phyloP scores from a whole-genome alignment of 2,888 invertebrate genomes.

The Cryptocephalus moraei region DNA sequence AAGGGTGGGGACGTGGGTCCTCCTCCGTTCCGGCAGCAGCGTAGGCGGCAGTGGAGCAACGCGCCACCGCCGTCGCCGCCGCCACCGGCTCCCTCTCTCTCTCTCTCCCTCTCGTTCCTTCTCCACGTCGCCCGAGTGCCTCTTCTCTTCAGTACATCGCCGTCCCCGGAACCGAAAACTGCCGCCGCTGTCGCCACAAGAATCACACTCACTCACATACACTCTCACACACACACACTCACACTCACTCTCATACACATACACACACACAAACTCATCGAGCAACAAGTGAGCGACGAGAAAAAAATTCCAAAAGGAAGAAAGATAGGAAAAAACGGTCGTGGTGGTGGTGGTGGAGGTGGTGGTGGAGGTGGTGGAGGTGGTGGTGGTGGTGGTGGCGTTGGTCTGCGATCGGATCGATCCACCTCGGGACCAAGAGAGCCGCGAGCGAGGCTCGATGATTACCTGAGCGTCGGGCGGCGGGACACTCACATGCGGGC shows the following conservation, averaged over 20 bases:
- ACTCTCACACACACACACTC: not conserved
- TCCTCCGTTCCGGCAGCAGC: conserved; percentile 6
- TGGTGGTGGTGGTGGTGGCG: conserved; percentile 16
- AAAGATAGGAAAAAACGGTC: too few species aligned
- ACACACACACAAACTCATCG: too few species aligned
- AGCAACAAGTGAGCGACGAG: conserved; percentile 25
- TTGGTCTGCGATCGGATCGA: conserved; percentile 20
- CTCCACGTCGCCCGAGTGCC: conserved; percentile 5
- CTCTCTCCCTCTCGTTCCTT: conserved; percentile 3
- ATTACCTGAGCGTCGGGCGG: conserved; percentile 30
- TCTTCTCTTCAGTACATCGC: not conserved
- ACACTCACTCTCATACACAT: not conserved
- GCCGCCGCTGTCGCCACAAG: conserved; percentile 1
- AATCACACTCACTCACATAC: not conserved
- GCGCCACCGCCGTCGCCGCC: conserved; percentile 12
- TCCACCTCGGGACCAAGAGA: conserved; percentile 25
- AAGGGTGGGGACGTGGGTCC: conserved; percentile 1
- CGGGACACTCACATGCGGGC: conserved; percentile 17
- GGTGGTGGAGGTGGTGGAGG: conserved; percentile 22
- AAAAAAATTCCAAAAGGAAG: too few species aligned
- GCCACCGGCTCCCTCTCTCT: conserved; percentile 10
- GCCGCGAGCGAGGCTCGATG: conserved; percentile 23
- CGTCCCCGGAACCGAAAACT: not conserved
- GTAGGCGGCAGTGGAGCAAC: conserved; percentile 4
- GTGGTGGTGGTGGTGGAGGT: too few species aligned